Base-by-base conservation (phyloP, 2,888 invertebrate genomes). In the Hetaerina titia region DNA sequence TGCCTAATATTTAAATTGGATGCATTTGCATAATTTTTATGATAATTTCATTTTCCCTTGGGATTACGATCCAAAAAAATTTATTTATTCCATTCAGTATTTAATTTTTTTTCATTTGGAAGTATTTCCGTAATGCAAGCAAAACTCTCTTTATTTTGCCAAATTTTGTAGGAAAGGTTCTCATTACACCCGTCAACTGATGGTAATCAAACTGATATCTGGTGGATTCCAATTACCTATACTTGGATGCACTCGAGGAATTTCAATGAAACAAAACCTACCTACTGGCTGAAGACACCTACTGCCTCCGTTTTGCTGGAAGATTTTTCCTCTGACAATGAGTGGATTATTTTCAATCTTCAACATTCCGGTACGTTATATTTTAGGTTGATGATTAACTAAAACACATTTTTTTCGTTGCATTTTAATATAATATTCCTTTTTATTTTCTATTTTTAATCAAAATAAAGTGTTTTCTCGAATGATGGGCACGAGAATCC, bases 331-430 rank as follows among this genome's bases (percentile, higher is more conserved):
- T 22, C 56, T 4, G 95, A 95, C 17, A 96, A 96, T 89, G 96
- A 97, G 90, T 98, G 98, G 98, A 96, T 98, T 8, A 96, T 98
- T 87, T 97, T 98, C 95, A 98, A 98, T 96, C 96, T 97, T 64
- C 97, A 98, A 96, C 97, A 97, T 96, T 97, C 97, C 95, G 98
- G 98, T 97, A 96, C 96, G 96, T 96, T 69, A 63, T 95, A 74
- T 64, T 92, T 45, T 45, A 45, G 4, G 45, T 45, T 45, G 4
- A 4, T 45, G 45, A 45, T 45, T 45, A 45, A 45, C 45, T 45
- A 45, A 45, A 45, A 45, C 2, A 45, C 45, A 45, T 45, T 45
- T 45, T 45, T 45, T 45, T 45, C 45, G 45, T 45, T 45, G 45
- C 4, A 45, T 45, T 45, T 1, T 45, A 45, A 45, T 45, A 45